Evolutionary conservation across 2,888 invertebrate species (phyloP).

Genomic region (Phortica okadai): DNA sequence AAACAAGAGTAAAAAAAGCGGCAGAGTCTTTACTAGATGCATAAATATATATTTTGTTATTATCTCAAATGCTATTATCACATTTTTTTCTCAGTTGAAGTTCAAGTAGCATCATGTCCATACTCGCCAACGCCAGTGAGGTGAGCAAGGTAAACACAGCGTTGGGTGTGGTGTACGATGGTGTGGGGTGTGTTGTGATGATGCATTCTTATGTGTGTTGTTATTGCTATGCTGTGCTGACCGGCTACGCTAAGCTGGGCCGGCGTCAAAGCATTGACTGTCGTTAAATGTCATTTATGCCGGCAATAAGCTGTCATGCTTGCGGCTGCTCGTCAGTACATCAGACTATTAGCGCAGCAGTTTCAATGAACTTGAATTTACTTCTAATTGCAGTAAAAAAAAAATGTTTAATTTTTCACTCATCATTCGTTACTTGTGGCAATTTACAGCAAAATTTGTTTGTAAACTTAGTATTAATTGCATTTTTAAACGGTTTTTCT

Average conservation of each 20-base stretch:
- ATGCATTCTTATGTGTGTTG: constrained; percentile 1
- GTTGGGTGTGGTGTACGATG: background rate
- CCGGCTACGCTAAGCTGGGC: background rate
- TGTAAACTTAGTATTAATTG: background rate
- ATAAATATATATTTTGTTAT: background rate
- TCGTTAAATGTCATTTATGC: background rate
- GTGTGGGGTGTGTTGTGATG: background rate
- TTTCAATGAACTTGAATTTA: constrained; percentile 55
- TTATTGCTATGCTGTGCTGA: background rate
- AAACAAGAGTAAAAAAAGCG: constrained; percentile 9
- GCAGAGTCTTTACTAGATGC: background rate
- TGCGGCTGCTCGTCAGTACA: background rate
- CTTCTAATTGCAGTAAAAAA: constrained; percentile 30
- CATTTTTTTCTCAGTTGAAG: constrained; percentile 19
- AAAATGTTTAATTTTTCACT: constrained; percentile 21
- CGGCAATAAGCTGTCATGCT: background rate
- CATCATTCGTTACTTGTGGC: constrained; percentile 2
- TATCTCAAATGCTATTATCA: background rate
- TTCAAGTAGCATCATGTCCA: constrained; percentile 12
- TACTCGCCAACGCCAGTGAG: background rate
- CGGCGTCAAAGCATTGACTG: background rate
- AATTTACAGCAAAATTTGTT: background rate
- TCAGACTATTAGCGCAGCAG: constrained; percentile 37
- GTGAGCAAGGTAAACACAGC: background rate
- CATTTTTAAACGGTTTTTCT: background rate